Percentiles rank a stretch among this genome's conserved stretches.
These are phyloP conservation scores for Archegozetes longisetosus DNA, from an alignment of 1,140 invertebrate species.

Conservation along the genomic window DNA sequence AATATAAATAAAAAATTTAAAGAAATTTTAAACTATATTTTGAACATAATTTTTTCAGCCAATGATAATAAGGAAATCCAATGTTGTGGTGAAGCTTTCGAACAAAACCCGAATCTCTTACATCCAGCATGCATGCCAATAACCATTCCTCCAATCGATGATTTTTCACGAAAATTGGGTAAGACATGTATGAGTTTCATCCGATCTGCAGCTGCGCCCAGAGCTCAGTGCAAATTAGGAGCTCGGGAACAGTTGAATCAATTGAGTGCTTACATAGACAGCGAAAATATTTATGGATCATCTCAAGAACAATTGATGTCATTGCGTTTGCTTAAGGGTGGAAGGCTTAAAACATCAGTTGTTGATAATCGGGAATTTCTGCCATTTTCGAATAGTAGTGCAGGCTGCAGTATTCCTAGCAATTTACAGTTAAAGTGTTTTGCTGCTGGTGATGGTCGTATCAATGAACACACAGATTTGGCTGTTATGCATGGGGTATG, in stretches of 20 bases:
- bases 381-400: constrained; percentile 50
- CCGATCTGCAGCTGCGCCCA: constrained; percentile 19
- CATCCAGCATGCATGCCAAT: constrained; percentile 85
- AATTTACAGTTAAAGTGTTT: constrained; percentile 22
- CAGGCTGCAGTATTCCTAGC: constrained; percentile 58
- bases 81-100: constrained; percentile 12
- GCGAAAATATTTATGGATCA: constrained; percentile 51
- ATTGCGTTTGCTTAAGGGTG: constrained; percentile 24
- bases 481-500: constrained; percentile 39
- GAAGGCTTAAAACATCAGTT: constrained; percentile 13
- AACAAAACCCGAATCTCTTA: constrained; percentile 1
- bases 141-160: constrained; percentile 66
- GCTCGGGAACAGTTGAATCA: constrained; percentile 47
- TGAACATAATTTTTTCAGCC: background rate
- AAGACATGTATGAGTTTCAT: constrained; percentile 27
- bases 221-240: constrained; percentile 18
- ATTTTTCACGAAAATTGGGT: constrained; percentile 50
- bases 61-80: constrained; percentile 4
- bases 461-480: constrained; percentile 25
- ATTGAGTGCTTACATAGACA: constrained; percentile 53
- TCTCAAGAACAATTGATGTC: constrained; percentile 22
- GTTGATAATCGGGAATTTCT: constrained; percentile 7
- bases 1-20: no score
- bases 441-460: constrained; percentile 14
- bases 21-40: no score